phyloP scores from a whole-genome alignment of 2,797 vertebrate genomes.

The Spea hammondii region DNA sequence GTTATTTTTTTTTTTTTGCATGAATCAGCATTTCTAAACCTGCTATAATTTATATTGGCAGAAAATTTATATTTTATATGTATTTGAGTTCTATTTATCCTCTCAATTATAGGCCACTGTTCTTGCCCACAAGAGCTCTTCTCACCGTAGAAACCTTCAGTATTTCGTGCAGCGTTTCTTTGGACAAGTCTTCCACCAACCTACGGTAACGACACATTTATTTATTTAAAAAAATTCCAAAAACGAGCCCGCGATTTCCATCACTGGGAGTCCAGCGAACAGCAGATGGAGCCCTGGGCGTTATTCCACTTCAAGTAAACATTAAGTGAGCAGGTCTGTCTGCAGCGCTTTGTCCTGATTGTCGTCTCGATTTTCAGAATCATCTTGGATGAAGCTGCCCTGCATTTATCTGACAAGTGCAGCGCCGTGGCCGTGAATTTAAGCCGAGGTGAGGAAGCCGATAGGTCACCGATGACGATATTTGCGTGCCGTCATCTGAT shows the following conservation, averaged over 20 bases:
- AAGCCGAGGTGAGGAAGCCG: constrained; percentile 74
- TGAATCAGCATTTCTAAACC: no score
- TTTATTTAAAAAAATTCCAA: neutral
- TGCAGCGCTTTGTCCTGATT: neutral
- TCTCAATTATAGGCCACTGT: constrained; percentile 76
- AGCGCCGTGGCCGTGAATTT: constrained; percentile 84
- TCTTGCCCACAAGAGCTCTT: constrained; percentile 86
- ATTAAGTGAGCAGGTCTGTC: neutral
- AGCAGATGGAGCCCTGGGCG: neutral
- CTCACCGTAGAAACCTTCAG: constrained; percentile 95
- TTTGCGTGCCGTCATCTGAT: no score
- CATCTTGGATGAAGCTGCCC: constrained; percentile 92
- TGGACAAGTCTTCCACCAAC: constrained; percentile 91
- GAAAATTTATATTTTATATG: neutral
- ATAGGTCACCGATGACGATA: neutral
- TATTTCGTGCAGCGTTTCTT: constrained; percentile 88
- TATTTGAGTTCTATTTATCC: neutral
- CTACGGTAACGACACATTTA: constrained; percentile 75
- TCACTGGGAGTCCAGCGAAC: no score
- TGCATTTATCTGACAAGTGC: constrained; percentile 92
- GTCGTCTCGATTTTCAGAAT: constrained; percentile 71
- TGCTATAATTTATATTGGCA: no score
- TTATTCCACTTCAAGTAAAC: neutral
- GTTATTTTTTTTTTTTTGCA: no score
- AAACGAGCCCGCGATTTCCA: neutral